These are phyloP conservation scores for Ennomos erosarius DNA, from an alignment of 2,888 invertebrate genomes.

Conservation along the genomic window DNA sequence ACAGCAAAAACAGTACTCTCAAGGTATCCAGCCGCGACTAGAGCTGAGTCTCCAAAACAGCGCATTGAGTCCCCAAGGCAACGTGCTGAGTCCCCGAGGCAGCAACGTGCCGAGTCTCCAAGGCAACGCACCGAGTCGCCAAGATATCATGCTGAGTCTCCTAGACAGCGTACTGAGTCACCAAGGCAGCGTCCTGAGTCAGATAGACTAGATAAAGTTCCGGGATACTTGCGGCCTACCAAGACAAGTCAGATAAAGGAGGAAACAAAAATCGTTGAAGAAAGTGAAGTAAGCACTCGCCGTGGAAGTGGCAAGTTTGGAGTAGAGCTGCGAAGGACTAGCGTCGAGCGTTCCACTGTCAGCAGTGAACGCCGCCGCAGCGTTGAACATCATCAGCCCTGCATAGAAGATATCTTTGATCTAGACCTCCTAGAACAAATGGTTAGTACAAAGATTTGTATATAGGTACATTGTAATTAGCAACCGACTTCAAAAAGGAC, in stretches of 20 bases:
- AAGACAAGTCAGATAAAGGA: constrained; percentile 73
- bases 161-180: constrained; percentile 54
- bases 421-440: constrained; percentile 89
- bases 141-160: constrained; percentile 57
- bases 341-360: constrained; percentile 78
- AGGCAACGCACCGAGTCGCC: constrained; percentile 57
- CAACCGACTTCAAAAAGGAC: no score
- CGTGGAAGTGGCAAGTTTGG: constrained; percentile 88
- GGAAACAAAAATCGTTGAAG: constrained; percentile 63
- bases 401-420: constrained; percentile 91
- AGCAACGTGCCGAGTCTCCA: constrained; percentile 57
- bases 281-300: constrained; percentile 76
- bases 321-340: constrained; percentile 86
- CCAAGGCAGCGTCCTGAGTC: constrained; percentile 52
- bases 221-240: constrained; percentile 70
- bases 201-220: constrained; percentile 63
- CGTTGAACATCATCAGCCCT: constrained; percentile 81
- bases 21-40: constrained; percentile 53
- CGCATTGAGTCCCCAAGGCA: constrained; percentile 58
- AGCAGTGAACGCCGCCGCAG: constrained; percentile 79
- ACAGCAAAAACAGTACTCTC: constrained; percentile 52
- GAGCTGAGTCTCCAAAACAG: constrained; percentile 58
- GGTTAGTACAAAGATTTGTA: constrained; percentile 75
- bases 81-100: constrained; percentile 54
- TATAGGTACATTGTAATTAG: no score